A percentile compares a stretch with the other conserved stretches of the same genome.
Conservation (phyloP, 2,888 invertebrate species). For the Chrysomela aeneicollis region DNA sequence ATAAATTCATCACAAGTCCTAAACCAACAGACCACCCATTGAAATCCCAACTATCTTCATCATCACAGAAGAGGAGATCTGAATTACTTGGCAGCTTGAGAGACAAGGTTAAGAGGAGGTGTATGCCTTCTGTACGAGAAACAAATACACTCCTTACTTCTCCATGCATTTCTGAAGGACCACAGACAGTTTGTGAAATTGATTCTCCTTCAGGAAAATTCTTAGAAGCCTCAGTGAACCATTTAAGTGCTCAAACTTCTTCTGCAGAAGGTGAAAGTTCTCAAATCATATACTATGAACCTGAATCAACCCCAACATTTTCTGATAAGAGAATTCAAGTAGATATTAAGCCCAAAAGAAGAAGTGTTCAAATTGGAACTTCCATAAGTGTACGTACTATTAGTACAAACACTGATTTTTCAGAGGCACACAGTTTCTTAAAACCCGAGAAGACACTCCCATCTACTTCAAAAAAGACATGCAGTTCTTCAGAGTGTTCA, state of each 20-base stretch:
- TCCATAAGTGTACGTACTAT: constrained; percentile 6
- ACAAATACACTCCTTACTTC: neutral
- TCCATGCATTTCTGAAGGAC: neutral
- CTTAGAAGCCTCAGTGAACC: neutral
- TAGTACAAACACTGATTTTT: neutral
- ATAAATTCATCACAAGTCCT: constrained; percentile 7
- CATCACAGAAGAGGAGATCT: constrained; percentile 10
- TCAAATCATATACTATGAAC: constrained; percentile 1
- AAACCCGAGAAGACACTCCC: neutral
- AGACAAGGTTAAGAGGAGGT: neutral
- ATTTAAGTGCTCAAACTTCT: neutral
- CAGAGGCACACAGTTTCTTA: neutral
- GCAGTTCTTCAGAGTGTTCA: constrained; percentile 1
- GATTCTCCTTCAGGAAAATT: constrained; percentile 1
- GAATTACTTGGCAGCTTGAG: neutral
- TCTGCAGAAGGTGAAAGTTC: neutral
- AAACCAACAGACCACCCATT: neutral
- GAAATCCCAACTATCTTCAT: neutral
- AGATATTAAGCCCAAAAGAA: neutral
- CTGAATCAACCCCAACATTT: neutral
- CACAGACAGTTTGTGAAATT: neutral
- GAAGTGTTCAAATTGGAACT: constrained; percentile 7
- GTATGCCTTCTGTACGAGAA: neutral
- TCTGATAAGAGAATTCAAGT: constrained; percentile 9
- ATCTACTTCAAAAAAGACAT: neutral